phyloP scores from a whole-genome alignment of 2,888 invertebrate genomes.

The Girardia tigrina region DNA sequence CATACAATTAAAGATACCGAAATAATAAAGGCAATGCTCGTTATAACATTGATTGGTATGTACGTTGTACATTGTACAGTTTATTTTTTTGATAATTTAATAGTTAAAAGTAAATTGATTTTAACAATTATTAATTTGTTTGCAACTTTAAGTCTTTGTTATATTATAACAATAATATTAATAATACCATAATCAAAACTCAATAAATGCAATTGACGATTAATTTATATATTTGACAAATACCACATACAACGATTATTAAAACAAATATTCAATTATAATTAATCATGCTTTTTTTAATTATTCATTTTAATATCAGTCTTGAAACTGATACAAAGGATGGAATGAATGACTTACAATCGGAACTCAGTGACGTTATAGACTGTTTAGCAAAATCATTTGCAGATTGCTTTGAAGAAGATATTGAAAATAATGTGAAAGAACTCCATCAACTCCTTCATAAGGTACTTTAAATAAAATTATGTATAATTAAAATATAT shows the following conservation, averaged over 20 bases:
- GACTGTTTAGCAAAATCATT: constrained; percentile 87
- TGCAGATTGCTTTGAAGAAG: constrained; percentile 61
- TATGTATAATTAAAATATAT: neutral
- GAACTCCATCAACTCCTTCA: constrained; percentile 75
- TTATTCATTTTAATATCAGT: neutral
- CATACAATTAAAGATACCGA: too few species aligned
- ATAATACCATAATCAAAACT: too few species aligned
- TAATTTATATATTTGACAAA: too few species aligned
- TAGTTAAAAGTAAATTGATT: too few species aligned
- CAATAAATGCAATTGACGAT: too few species aligned
- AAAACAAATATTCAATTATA: neutral
- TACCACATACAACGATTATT: neutral
- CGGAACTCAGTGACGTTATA: constrained; percentile 76
- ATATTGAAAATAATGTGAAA: constrained; percentile 55
- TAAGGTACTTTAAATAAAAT: constrained; percentile 55
- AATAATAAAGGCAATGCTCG: too few species aligned
- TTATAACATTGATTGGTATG: too few species aligned
- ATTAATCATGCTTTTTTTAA: neutral
- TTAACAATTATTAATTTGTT: too few species aligned
- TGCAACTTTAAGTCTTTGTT: too few species aligned
- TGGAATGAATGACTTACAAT: constrained; percentile 71
- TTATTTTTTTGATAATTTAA: too few species aligned
- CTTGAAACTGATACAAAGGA: constrained; percentile 29
- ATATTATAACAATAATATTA: too few species aligned
- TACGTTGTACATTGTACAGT: too few species aligned